Conservation (phyloP, 2,797 vertebrate species). For the Cirrhinus mrigala region DNA sequence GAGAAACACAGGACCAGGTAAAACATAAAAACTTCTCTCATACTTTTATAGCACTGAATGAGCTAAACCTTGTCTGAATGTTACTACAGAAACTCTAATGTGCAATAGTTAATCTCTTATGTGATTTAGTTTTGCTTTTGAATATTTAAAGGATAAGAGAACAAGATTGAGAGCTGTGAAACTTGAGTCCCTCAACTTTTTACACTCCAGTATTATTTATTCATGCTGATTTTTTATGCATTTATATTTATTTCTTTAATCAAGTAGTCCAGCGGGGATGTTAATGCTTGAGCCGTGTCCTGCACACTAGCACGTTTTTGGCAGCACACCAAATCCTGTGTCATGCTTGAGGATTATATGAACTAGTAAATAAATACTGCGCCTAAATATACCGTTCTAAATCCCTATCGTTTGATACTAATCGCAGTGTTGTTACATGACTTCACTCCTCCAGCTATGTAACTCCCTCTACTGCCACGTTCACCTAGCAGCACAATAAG, state of each 20-base stretch:
- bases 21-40: slow-evolving; percentile 32
- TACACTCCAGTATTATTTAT: background rate
- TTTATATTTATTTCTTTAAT: background rate
- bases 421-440: background rate
- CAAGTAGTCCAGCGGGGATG: slow-evolving; percentile 1
- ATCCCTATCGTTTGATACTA: background rate
- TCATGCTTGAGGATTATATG: background rate
- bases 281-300: background rate
- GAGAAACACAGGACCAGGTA: slow-evolving; percentile 85
- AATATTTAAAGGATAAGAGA: background rate
- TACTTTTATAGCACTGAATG: background rate
- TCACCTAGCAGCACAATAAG: background rate
- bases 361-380: background rate
- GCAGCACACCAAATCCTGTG: background rate
- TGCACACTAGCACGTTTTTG: background rate
- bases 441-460: background rate
- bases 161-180: background rate
- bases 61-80: background rate
- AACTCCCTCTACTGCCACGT: background rate
- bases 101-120: background rate
- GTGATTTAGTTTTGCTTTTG: background rate
- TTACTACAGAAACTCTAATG: background rate
- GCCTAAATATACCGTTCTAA: background rate
- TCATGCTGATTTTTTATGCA: background rate
- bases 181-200: background rate